phyloP scores from a whole-genome alignment of 2,888 invertebrate species.

The Schizotus pectinicornis region DNA sequence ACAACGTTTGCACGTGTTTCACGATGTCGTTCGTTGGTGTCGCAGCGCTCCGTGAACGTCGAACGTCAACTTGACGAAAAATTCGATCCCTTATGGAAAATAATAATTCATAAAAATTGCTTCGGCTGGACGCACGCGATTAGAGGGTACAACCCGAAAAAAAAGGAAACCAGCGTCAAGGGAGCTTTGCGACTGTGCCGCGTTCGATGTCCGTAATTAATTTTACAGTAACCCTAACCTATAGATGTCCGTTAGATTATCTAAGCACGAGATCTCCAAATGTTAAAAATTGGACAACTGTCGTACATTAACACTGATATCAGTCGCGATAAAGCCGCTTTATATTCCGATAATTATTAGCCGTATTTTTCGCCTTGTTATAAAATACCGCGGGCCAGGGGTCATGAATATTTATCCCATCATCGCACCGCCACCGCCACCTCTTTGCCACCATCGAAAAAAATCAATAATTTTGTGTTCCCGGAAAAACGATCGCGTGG shows the following conservation, averaged over 20 bases:
- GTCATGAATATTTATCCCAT: constrained; percentile 26
- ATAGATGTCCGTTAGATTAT: constrained; percentile 49
- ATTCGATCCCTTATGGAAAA: no score
- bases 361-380: constrained; percentile 44
- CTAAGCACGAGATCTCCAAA: constrained; percentile 50
- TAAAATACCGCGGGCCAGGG: constrained; percentile 4
- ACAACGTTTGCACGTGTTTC: not conserved
- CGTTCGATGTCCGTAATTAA: constrained; percentile 35
- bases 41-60: no score
- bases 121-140: no score
- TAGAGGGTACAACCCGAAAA: no score
- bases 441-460: constrained; percentile 1
- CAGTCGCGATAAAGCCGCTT: constrained; percentile 44
- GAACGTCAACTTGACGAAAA: no score
- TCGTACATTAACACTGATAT: constrained; percentile 49
- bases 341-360: constrained; percentile 48
- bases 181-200: no score
- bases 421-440: constrained; percentile 7
- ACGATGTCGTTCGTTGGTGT: not conserved
- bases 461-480: constrained; percentile 25
- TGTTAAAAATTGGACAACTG: constrained; percentile 53
- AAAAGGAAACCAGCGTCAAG: no score
- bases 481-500: constrained; percentile 25
- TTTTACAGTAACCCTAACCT: constrained; percentile 42
- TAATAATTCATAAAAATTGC: no score